Conservation (phyloP, 1,140 invertebrate genomes). For the Eciton burchellii region DNA sequence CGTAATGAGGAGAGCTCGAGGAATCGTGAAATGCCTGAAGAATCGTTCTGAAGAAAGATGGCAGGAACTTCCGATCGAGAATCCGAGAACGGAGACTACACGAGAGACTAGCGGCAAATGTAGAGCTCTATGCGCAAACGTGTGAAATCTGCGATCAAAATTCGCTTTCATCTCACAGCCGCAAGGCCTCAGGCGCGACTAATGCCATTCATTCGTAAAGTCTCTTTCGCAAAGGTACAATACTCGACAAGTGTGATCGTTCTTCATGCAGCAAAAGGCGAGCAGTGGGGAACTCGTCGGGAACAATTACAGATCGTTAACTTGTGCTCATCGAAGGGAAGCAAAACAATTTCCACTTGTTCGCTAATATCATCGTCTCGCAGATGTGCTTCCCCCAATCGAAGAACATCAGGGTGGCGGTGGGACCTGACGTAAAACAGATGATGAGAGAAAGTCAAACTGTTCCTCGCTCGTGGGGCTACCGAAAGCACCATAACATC, state of each 20-base stretch:
- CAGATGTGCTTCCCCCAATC: neutral
- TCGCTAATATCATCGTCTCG: neutral
- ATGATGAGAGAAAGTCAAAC: conserved; percentile 16
- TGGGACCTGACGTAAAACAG: conserved; percentile 13
- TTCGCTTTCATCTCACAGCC: neutral
- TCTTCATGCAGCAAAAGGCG: neutral
- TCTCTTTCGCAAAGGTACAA: neutral
- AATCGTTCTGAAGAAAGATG: neutral
- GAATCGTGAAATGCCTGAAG: conserved; percentile 14
- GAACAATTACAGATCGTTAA: neutral
- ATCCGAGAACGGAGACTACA: neutral
- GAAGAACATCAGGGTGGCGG: conserved; percentile 14
- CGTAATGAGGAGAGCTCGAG: conserved; percentile 10
- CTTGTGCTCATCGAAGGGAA: neutral
- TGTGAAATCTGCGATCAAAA: neutral
- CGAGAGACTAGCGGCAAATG: neutral
- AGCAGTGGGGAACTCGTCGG: neutral
- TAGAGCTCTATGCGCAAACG: neutral
- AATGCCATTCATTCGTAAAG: neutral
- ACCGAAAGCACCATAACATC: conserved; percentile 21
- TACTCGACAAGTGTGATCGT: neutral
- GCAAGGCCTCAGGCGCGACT: neutral
- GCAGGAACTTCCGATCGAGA: neutral
- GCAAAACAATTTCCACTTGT: neutral
- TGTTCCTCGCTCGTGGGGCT: conserved; percentile 4